A percentile compares a stretch with the other conserved stretches of the same genome.
phyloP scores from a whole-genome alignment of 2,888 invertebrate species.

The Deilephila elpenor region DNA sequence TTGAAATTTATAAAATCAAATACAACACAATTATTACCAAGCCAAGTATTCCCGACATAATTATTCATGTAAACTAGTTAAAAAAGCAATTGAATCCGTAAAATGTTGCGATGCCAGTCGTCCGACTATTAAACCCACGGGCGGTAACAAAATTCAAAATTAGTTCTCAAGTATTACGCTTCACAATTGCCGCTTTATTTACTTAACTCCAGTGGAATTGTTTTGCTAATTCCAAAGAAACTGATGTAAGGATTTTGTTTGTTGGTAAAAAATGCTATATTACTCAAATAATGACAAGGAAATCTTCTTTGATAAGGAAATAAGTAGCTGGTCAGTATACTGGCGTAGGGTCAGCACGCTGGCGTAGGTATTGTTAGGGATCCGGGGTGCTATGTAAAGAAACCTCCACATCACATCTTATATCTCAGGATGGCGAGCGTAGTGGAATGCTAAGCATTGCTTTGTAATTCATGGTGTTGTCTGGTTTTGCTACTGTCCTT shows the following conservation, averaged over 20 bases:
- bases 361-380: too few species aligned
- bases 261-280: neutral
- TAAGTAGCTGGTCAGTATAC: too few species aligned
- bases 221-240: constrained; percentile 7
- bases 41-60: too few species aligned
- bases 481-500: too few species aligned
- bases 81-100: neutral
- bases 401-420: too few species aligned
- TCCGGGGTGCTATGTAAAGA: too few species aligned
- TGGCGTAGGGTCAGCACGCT: too few species aligned
- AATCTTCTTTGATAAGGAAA: too few species aligned
- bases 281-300: neutral
- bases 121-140: neutral
- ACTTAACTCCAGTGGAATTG: constrained; percentile 6
- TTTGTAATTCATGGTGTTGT: too few species aligned
- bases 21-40: neutral
- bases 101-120: neutral
- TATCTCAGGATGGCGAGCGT: too few species aligned
- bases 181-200: constrained; percentile 17
- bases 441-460: too few species aligned
- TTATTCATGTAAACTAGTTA: neutral
- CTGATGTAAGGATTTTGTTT: neutral
- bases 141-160: constrained; percentile 7
- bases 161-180: constrained; percentile 13
- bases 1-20: neutral